phyloP scores from a whole-genome alignment of 92 coral and sea anemone genomes.

The Galaxea fascicularis region DNA sequence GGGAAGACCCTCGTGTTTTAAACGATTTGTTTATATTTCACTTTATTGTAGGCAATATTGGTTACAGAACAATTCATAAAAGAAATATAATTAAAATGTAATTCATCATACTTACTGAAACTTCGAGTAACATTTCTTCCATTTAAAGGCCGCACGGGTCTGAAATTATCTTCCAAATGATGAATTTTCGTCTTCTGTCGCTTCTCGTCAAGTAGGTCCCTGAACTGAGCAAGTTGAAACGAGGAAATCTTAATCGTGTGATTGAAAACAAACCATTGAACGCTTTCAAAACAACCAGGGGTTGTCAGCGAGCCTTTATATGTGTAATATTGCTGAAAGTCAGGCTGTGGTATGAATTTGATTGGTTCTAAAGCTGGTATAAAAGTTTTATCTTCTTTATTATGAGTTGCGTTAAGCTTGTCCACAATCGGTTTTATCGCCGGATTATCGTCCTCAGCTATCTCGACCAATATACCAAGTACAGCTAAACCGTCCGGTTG shows the following conservation, averaged over 20 bases:
- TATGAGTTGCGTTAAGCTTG: slow-evolving; percentile 42
- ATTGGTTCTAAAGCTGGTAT: slow-evolving; percentile 47
- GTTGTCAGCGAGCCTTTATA: slow-evolving; percentile 93
- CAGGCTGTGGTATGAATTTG: slow-evolving; percentile 65
- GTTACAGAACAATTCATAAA: slow-evolving; percentile 11
- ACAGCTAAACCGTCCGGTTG: slow-evolving; percentile 72
- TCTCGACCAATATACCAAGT: slow-evolving; percentile 68
- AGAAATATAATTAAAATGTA: slow-evolving; percentile 11
- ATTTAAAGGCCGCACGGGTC: slow-evolving; percentile 84
- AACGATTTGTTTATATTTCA: neutral
- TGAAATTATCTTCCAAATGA: slow-evolving; percentile 75
- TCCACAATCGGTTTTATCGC: slow-evolving; percentile 57
- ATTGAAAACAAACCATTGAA: slow-evolving; percentile 90
- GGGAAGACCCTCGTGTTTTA: neutral
- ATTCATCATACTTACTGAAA: slow-evolving; percentile 78
- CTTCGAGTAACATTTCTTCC: slow-evolving; percentile 78
- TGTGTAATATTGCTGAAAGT: slow-evolving; percentile 67
- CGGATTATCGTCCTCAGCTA: slow-evolving; percentile 50
- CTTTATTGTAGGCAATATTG: neutral
- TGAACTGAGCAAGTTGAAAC: slow-evolving; percentile 65
- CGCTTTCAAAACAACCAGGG: slow-evolving; percentile 88
- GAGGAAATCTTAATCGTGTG: slow-evolving; percentile 66
- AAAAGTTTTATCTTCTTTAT: slow-evolving; percentile 37
- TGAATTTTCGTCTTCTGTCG: slow-evolving; percentile 49
- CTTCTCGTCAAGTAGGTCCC: slow-evolving; percentile 43